Evolutionary conservation across 2,113 vertebrate genomes (phyloP).

Genomic region (Meles meles): DNA sequence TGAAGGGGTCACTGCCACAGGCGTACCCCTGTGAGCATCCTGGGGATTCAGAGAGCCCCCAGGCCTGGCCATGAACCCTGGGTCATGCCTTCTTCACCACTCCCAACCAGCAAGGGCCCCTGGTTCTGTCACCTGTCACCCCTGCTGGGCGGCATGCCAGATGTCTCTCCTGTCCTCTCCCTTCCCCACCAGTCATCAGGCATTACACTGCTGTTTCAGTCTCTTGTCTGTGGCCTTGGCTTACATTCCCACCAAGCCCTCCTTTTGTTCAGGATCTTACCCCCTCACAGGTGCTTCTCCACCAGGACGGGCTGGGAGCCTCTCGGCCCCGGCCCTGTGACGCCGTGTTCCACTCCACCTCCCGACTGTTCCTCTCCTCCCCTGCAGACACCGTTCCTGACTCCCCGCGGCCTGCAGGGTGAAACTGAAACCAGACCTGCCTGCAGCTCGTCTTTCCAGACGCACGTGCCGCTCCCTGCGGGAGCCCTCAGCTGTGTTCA

Average conservation of each 20-base stretch:
- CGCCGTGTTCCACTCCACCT: background rate
- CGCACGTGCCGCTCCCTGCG: background rate
- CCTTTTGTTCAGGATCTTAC: background rate
- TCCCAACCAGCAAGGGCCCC: background rate
- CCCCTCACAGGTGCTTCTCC: background rate
- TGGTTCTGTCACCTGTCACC: background rate
- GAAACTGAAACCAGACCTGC: background rate
- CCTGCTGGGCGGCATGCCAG: fast-evolving
- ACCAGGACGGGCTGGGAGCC: background rate
- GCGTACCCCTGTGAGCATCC: fast-evolving
- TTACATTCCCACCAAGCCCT: background rate
- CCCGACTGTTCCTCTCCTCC: background rate
- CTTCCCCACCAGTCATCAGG: fast-evolving
- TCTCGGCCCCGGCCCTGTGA: background rate
- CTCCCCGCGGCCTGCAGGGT: background rate
- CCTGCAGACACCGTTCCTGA: background rate
- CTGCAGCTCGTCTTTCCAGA: background rate
- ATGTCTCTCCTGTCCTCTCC: background rate
- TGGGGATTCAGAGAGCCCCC: background rate
- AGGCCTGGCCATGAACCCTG: background rate
- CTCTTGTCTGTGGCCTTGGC: background rate
- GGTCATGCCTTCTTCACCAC: background rate
- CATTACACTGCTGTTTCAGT: background rate
- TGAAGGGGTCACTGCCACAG: background rate
- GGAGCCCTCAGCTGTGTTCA: background rate